Evolutionary conservation across 2,797 vertebrate genomes (phyloP).

Genomic region (Amblyraja radiata): DNA sequence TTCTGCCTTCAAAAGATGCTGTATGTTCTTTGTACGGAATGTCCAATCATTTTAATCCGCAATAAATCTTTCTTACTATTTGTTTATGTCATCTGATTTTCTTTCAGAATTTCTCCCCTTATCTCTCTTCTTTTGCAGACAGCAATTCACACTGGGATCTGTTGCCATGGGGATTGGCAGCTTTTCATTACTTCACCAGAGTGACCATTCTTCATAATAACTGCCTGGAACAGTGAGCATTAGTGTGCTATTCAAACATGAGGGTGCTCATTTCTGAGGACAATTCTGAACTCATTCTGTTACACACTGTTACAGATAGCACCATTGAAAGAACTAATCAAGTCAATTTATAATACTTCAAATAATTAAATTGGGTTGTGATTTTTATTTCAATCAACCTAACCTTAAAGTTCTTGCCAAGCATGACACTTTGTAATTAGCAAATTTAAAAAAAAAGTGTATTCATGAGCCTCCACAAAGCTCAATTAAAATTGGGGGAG

Average conservation of each 20-base stretch:
- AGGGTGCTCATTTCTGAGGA: not conserved
- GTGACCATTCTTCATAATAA: not conserved
- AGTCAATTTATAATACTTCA: not conserved
- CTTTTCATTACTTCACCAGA: not conserved
- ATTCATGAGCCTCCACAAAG: not conserved
- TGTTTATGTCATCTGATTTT: not conserved
- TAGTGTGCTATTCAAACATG: not conserved
- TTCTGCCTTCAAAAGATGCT: not conserved
- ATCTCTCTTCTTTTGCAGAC: not conserved
- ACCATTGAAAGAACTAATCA: not conserved
- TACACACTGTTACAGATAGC: not conserved
- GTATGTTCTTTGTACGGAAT: not conserved
- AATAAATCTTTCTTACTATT: not conserved
- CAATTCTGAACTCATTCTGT: not conserved
- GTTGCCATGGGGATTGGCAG: not conserved
- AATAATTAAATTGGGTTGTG: not conserved
- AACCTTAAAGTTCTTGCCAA: not conserved
- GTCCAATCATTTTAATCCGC: not conserved
- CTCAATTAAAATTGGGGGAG: not conserved
- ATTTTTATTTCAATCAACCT: not conserved
- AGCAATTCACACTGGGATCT: not conserved
- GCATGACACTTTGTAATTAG: not conserved
- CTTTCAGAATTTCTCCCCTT: not conserved
- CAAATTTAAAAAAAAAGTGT: no score
- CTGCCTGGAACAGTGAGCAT: not conserved